These are phyloP conservation scores for Dendrocincla tyrannina DNA, from an alignment of 2,797 vertebrate species.

Conservation along the genomic window DNA sequence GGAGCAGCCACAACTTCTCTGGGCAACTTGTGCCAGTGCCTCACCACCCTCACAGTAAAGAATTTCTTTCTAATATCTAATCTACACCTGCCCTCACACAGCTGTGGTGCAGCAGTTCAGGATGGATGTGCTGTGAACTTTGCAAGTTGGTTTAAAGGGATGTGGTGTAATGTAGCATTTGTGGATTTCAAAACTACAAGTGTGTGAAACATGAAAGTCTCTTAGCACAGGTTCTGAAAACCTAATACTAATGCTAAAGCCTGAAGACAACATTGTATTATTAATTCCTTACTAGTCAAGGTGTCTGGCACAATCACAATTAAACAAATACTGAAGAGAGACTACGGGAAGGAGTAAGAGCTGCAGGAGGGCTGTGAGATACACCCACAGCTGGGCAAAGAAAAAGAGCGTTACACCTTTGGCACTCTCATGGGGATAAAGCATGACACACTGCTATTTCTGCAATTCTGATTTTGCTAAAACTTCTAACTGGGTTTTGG, in stretches of 20 bases:
- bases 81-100: not conserved
- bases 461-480: not conserved
- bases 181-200: not conserved
- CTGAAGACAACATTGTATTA: not conserved
- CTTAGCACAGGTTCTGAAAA: not conserved
- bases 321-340: not conserved
- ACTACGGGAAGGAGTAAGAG: not conserved
- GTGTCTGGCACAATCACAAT: not conserved
- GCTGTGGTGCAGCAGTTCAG: not conserved
- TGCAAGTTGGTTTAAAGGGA: not conserved
- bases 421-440: accelerated
- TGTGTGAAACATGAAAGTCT: not conserved
- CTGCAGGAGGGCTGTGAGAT: not conserved
- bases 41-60: not conserved
- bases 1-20: not conserved
- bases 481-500: not conserved
- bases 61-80: not conserved
- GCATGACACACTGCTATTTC: not conserved
- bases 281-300: not conserved
- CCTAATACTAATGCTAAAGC: not conserved
- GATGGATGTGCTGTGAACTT: not conserved
- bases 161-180: accelerated
- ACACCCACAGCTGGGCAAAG: not conserved
- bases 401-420: not conserved
- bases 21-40: not conserved